These are phyloP conservation scores for Epizoanthus fatuus DNA, from an alignment of 92 coral and sea anemone genomes.

Conservation along the genomic window DNA sequence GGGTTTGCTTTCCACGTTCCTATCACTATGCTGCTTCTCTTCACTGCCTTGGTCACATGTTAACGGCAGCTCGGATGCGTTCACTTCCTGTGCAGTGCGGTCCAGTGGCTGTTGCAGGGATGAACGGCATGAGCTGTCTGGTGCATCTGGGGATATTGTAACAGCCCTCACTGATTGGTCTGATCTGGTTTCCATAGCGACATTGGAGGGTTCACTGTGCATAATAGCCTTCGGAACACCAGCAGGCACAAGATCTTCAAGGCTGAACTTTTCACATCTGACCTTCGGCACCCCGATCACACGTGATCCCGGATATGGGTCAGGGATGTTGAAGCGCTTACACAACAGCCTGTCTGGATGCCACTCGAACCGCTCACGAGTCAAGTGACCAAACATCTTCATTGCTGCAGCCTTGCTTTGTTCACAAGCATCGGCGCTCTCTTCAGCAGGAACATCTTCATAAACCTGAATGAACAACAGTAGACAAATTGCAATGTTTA, in stretches of 20 bases:
- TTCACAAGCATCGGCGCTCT: constrained; percentile 46
- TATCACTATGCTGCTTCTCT: background rate
- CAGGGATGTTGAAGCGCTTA: constrained; percentile 96
- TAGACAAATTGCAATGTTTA: too few species aligned
- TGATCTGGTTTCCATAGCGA: background rate
- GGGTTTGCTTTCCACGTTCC: constrained; percentile 19
- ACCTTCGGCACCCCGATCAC: constrained; percentile 77
- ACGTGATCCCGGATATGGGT: constrained; percentile 91
- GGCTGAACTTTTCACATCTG: constrained; percentile 79
- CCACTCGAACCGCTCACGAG: constrained; percentile 94
- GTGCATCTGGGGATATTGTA: background rate
- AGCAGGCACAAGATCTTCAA: constrained; percentile 61
- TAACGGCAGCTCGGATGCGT: background rate
- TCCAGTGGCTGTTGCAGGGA: constrained; percentile 9
- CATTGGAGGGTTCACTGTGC: background rate
- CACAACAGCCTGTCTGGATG: constrained; percentile 93
- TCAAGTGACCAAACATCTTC: constrained; percentile 97
- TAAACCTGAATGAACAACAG: constrained; percentile 14
- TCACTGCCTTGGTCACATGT: background rate
- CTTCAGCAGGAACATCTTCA: constrained; percentile 62
- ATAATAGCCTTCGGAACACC: constrained; percentile 12
- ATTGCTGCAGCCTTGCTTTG: constrained; percentile 78
- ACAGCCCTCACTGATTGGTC: constrained; percentile 1
- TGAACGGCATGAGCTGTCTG: background rate
- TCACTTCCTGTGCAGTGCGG: background rate